Base-by-base conservation (phyloP, 2,113 vertebrate species). In the Theropithecus gelada region DNA sequence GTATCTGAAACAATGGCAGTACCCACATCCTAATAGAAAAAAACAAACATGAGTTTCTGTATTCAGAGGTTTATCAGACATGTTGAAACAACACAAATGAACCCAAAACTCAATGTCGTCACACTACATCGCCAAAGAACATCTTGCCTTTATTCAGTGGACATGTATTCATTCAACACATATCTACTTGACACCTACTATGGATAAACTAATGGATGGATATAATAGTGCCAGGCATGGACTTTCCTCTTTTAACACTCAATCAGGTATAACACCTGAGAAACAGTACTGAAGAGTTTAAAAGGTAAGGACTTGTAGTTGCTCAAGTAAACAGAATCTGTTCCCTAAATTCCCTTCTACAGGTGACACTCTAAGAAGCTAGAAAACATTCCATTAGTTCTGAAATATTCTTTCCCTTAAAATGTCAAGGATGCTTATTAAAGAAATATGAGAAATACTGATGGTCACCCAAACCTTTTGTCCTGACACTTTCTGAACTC, bases 1-100 rank as follows among this genome's bases (percentile, higher is more conserved):
- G 99, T 99, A 98, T 99, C 99, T 0, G 99, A 99, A 97, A 99
- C 99, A 27, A 99, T 94, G 38, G 99, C 99, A 22, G 99, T 99
- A 98, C 99, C 99, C 85, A 99, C 97, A 97, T 99, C 99, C 99
- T 99, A 99, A 55, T 32, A 98, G 97, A 98, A 98, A 98, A 68
- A 99, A 96, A 98, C 27, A 95, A 83, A 89, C 5, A 14, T 59
- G 79, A 90, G 86, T 78, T 86, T 97, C 78, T 79, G n/a, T 82
- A 76, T 38, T 91, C 40, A 81, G 86, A 88, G n/a, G 59, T 40
- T 95, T 94, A 82, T 95, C 35, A 84, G 23, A 50, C 84, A 86
- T 66, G 48, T 1, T 83, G 57, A 96, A 84, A 14, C 45, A 90
- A 96, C 68, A 95, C 27, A 96, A 88, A 82, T 32, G 22, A 80